phyloP scores from a whole-genome alignment of 2,888 invertebrate genomes.

The Hypsopygia costalis region DNA sequence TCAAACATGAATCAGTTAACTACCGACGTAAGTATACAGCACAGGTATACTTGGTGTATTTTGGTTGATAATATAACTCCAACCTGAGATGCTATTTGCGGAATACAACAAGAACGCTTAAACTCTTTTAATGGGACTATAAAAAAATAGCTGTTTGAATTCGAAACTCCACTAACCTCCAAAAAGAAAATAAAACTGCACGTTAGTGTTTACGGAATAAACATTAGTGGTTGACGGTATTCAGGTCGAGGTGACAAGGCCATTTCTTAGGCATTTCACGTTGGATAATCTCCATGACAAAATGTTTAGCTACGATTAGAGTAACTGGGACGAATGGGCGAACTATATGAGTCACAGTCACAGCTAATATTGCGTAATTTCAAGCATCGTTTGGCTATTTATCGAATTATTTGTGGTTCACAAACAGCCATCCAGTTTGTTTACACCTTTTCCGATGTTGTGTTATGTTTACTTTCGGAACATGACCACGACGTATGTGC shows the following conservation, averaged over 20 bases:
- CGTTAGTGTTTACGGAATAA: background rate
- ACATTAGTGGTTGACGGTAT: slow-evolving; percentile 29
- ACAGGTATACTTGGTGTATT: no score
- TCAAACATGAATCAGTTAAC: no score
- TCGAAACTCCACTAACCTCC: background rate
- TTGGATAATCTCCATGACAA: slow-evolving; percentile 46
- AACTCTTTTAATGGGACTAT: no score
- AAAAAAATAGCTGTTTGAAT: no score
- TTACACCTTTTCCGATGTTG: slow-evolving; percentile 3
- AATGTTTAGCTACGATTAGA: slow-evolving; percentile 33
- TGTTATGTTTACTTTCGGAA: slow-evolving; percentile 7
- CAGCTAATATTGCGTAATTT: slow-evolving; percentile 21
- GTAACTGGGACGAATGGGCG: slow-evolving; percentile 37
- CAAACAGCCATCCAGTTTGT: slow-evolving; percentile 6
- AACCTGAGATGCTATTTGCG: no score
- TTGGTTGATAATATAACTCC: no score
- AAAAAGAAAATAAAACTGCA: background rate
- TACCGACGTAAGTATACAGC: no score
- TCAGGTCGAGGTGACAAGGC: slow-evolving; percentile 46
- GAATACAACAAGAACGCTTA: no score
- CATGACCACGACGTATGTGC: slow-evolving; percentile 2
- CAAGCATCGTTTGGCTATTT: slow-evolving; percentile 2
- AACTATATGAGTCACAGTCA: slow-evolving; percentile 17
- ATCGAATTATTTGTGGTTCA: slow-evolving; percentile 6
- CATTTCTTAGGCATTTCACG: slow-evolving; percentile 19